phyloP scores from a whole-genome alignment of 2,113 vertebrate genomes.

The Notarius quadriscutis region DNA sequence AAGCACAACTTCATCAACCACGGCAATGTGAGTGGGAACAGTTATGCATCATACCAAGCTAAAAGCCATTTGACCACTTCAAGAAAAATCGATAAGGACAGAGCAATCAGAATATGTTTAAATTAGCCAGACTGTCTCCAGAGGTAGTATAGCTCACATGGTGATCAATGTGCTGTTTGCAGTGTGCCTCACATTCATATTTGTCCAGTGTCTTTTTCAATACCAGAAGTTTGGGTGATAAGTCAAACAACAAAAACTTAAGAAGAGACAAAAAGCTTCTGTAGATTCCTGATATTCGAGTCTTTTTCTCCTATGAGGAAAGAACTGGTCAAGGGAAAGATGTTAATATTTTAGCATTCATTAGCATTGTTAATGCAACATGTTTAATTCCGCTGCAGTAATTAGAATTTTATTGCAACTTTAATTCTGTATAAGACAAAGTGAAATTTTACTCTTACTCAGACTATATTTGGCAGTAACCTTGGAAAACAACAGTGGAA shows the following conservation, averaged over 20 bases:
- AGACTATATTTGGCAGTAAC: not conserved
- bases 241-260: not conserved
- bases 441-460: not conserved
- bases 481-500: not conserved
- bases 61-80: not conserved
- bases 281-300: not conserved
- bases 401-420: not conserved
- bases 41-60: constrained; percentile 1
- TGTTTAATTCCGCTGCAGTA: not conserved
- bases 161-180: not conserved
- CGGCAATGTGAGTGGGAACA: constrained; percentile 78
- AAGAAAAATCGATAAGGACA: not conserved
- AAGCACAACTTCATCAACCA: constrained; percentile 92
- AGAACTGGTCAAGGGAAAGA: not conserved
- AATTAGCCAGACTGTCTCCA: not conserved
- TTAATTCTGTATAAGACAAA: not conserved
- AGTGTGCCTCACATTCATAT: not conserved
- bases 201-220: not conserved
- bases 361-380: not conserved
- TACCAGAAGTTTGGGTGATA: not conserved
- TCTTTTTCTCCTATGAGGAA: not conserved
- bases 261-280: not conserved
- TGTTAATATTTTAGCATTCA: constrained; percentile 7
- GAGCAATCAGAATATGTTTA: not conserved
- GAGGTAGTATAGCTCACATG: not conserved